A percentile compares a stretch with the other conserved stretches of the same genome.
These are phyloP conservation scores for Coluber constrictor DNA, from an alignment of 2,797 vertebrate genomes.

Conservation along the genomic window DNA sequence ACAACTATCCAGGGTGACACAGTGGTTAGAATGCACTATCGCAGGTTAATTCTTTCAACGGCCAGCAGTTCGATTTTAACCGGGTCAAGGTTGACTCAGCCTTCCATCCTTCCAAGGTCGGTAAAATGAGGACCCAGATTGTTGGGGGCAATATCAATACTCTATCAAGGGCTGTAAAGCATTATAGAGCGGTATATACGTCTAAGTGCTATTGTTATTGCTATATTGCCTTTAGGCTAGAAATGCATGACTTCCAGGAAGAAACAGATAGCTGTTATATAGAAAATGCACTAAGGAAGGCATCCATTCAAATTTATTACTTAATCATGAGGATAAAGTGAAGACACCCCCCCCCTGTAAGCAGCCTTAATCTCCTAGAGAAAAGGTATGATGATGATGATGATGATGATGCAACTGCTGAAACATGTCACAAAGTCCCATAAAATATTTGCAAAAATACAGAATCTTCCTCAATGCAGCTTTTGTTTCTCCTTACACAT, in stretches of 20 bases:
- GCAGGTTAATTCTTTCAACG: not conserved
- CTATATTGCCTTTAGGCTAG: not conserved
- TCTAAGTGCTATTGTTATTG: not conserved
- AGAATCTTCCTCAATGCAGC: not conserved
- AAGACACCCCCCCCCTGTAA: not conserved
- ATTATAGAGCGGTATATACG: not conserved
- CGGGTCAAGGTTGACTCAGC: not conserved
- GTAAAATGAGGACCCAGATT: not conserved
- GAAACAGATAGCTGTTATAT: not conserved
- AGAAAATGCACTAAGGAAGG: not conserved
- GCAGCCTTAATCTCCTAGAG: not conserved
- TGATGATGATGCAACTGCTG: not conserved
- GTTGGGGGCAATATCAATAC: not conserved
- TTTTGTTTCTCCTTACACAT: not conserved
- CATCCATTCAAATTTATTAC: not conserved
- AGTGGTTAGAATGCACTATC: not conserved
- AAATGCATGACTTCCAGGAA: not conserved
- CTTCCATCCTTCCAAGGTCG: not conserved
- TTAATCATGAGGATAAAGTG: not conserved
- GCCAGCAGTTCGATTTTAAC: not conserved
- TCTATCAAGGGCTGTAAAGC: not conserved
- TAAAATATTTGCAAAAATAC: not conserved
- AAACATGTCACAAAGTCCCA: not conserved
- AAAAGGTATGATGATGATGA: not conserved
- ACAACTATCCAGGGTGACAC: not conserved